These are phyloP conservation scores for Himalopsyche phryganea DNA, from an alignment of 1,140 invertebrate genomes.

Conservation along the genomic window DNA sequence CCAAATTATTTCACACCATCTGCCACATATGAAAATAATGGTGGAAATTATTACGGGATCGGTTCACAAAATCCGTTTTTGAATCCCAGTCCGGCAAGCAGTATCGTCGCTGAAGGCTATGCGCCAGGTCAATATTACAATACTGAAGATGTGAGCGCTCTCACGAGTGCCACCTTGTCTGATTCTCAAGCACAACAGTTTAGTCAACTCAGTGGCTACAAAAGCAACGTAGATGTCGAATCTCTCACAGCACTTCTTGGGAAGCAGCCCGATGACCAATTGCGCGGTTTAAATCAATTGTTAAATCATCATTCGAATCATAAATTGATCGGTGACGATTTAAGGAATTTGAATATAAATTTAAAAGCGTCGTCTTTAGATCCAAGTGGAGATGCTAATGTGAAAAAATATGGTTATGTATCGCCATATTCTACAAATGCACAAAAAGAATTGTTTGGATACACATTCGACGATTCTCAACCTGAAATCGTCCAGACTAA, in stretches of 20 bases:
- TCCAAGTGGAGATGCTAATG: constrained; percentile 3
- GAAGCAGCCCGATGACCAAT: constrained; percentile 28
- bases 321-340: constrained; percentile 10
- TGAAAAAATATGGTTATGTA: constrained; percentile 9
- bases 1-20: constrained; percentile 7
- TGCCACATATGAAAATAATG: no score
- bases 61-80: background rate
- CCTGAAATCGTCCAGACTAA: constrained; percentile 34
- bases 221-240: constrained; percentile 12
- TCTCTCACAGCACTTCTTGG: constrained; percentile 28
- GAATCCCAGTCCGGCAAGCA: no score
- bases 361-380: constrained; percentile 28
- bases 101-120: no score
- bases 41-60: no score
- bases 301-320: constrained; percentile 12
- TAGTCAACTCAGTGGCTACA: constrained; percentile 16
- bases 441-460: background rate
- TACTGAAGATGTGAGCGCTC: constrained; percentile 7
- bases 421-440: background rate
- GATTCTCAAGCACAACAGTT: constrained; percentile 11
- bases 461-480: background rate
- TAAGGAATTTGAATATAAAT: constrained; percentile 24
- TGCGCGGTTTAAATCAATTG: constrained; percentile 23
- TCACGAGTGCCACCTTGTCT: background rate
- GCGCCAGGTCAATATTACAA: background rate